Conservation (phyloP, 2,888 invertebrate genomes). For the Drosophila lacicola region DNA sequence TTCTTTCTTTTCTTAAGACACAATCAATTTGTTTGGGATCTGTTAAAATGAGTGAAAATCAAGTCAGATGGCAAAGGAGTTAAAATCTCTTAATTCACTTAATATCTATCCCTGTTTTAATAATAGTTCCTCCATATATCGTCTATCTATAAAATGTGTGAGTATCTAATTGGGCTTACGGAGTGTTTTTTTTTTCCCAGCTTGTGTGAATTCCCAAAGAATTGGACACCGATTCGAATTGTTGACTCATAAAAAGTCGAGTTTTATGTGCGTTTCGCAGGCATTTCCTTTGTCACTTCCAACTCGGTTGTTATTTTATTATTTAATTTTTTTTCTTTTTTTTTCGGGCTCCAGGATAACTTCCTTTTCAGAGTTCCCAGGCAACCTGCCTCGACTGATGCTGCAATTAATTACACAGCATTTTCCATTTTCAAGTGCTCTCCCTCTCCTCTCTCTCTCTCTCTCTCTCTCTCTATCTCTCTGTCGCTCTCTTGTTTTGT, state of each 20-base stretch:
- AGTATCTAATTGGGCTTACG: constrained; percentile 33
- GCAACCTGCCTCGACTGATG: constrained; percentile 45
- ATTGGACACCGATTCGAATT: constrained; percentile 11
- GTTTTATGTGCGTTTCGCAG: constrained; percentile 45
- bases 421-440: constrained; percentile 74
- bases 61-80: too few relatives aligned
- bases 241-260: constrained; percentile 52
- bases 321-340: not conserved
- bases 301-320: not conserved
- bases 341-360: constrained; percentile 49
- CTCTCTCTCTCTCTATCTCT: constrained; percentile 2
- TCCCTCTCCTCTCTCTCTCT: constrained; percentile 16
- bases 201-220: constrained; percentile 24
- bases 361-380: constrained; percentile 65
- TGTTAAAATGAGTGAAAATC: too few relatives aligned
- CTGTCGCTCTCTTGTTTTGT: constrained; percentile 4
- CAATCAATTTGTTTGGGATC: too few relatives aligned
- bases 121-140: not conserved
- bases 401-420: constrained; percentile 79
- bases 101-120: not conserved
- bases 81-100: too few relatives aligned
- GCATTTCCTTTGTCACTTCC: constrained; percentile 65
- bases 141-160: constrained; percentile 37
- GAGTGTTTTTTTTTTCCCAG: not conserved
- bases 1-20: too few relatives aligned